phyloP scores from a whole-genome alignment of 2,113 vertebrate species.

The Dicerorhinus sumatrensis region DNA sequence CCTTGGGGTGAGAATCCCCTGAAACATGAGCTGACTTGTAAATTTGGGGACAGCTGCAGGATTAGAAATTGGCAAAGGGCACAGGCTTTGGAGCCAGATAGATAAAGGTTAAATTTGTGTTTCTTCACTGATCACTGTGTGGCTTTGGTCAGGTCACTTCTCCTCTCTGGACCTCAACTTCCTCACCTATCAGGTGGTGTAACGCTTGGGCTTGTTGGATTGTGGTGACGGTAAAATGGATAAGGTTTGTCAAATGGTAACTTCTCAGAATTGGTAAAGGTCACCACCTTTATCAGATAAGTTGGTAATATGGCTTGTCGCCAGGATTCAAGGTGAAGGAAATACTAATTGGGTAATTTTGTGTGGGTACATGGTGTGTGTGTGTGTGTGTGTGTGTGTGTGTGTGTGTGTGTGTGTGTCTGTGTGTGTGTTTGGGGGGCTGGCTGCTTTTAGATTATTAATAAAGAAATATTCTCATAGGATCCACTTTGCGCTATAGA shows the following conservation, averaged over 20 bases:
- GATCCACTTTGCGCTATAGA: not conserved
- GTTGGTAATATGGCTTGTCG: no score
- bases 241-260: not conserved
- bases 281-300: not conserved
- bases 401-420: not conserved
- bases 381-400: no score
- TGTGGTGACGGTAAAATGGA: no score
- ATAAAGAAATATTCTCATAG: accelerated
- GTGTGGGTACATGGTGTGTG: not conserved
- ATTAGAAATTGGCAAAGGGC: accelerated
- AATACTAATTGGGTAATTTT: accelerated
- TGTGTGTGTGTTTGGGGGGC: not conserved
- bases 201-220: not conserved
- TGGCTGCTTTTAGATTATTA: not conserved
- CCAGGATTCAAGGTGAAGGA: not conserved
- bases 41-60: not conserved
- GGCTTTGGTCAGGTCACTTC: not conserved
- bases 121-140: no score
- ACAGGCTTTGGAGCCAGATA: not conserved
- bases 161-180: not conserved
- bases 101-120: accelerated
- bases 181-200: not conserved
- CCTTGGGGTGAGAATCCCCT: accelerated
- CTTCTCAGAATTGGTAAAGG: not conserved
- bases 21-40: not conserved